These are phyloP conservation scores for Brachyalestes nurse DNA, from an alignment of 2,797 vertebrate species.

Conservation along the genomic window DNA sequence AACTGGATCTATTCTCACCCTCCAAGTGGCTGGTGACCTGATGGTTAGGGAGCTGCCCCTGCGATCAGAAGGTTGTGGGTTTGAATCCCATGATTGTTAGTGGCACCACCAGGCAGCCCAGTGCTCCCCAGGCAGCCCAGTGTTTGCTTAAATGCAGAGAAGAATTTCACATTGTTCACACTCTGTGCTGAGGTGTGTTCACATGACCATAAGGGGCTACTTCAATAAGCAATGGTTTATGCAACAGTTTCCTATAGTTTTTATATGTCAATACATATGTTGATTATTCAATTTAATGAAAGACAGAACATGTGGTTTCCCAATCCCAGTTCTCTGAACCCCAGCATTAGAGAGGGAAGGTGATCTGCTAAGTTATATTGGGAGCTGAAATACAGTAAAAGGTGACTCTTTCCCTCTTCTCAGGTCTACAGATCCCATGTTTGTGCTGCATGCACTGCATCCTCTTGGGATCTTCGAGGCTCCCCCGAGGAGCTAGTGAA, in stretches of 20 bases:
- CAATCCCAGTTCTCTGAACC: too few relatives aligned
- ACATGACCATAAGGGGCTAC: too few relatives aligned
- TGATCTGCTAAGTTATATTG: background rate
- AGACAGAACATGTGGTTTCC: background rate
- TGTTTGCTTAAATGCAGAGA: too few relatives aligned
- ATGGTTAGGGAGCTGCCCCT: too few relatives aligned
- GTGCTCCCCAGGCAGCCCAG: too few relatives aligned
- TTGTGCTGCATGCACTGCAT: conserved; percentile 45
- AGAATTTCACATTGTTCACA: too few relatives aligned
- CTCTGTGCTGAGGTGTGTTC: too few relatives aligned
- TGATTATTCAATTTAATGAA: background rate
- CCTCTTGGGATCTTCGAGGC: conserved; percentile 53
- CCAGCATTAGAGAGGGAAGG: background rate
- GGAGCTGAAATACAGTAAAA: background rate
- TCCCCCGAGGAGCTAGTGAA: conserved; percentile 68
- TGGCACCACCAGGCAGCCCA: too few relatives aligned
- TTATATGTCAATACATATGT: background rate
- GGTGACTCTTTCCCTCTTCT: background rate
- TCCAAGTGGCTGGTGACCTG: too few relatives aligned
- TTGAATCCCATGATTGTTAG: too few relatives aligned
- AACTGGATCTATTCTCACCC: too few relatives aligned
- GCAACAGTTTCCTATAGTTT: background rate
- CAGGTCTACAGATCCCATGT: conserved; percentile 38
- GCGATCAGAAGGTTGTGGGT: too few relatives aligned
- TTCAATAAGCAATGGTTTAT: background rate